Evolutionary conservation across 2,113 vertebrate genomes (phyloP), one percentile per base, ranked within the genome.

Genomic region (Setophaga kirtlandii): DNA sequence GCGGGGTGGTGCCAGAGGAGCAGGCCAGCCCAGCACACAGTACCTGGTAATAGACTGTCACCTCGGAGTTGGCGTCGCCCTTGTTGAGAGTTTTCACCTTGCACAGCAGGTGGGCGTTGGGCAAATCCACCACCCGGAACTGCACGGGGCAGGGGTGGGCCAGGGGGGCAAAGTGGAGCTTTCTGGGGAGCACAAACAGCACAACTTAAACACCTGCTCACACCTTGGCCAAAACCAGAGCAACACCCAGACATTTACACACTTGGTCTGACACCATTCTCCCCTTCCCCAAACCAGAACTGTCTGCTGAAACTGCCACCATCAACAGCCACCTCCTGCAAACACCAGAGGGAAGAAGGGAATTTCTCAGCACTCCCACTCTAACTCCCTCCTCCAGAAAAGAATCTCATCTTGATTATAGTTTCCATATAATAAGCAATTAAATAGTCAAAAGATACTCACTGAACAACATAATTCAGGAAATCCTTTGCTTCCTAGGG

Each of bases 11-110:
- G 28, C n/a, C 64, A 33, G 53, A 39, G 42, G 50, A 47, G 27
- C 1, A 37, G 74, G 58, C 2, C 15, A 46, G 59, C 44, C 39
- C 11, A 67, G 81, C 58, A 22, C 6, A 12, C 3, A 0, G 85
- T 87, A 99, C 99, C 99, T 99, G 99, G 96, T 98, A 99, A 91
- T 99, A 99, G 19, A 99, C 98, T 0, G 99, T 99, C 97, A 99
- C 99, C 96, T 99, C 99, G 0, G 99, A 99, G 98, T 99, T 99
- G 93, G 99, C 98, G 49, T 99, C 99, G 2, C 98, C 98, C 97
- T 98, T 99, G 98, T 99, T 99, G 42, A 99, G 98, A 19, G 99
- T 98, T 86, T 98, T 99, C 91, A 99, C 98, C 98, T 99, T 99
- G 64, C 99, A 99, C 8, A 99, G 95, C 89, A 99, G 98, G 64